These are phyloP conservation scores for Tetragonisca angustula DNA, from an alignment of 2,888 invertebrate genomes.

Conservation along the genomic window DNA sequence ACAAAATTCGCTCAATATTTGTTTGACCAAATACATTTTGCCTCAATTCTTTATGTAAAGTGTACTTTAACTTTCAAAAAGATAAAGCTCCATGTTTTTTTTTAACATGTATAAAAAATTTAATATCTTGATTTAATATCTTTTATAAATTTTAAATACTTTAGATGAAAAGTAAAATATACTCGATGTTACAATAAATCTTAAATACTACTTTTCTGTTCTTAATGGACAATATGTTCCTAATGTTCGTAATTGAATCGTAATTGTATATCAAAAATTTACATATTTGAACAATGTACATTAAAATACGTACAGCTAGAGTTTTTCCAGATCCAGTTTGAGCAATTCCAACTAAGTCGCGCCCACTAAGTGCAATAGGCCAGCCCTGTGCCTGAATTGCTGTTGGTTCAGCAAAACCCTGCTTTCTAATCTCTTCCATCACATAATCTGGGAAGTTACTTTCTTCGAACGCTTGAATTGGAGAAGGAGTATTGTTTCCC, in stretches of 20 bases:
- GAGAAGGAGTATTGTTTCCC: conserved; percentile 94
- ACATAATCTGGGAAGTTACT: conserved; percentile 95
- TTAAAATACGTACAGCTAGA: conserved; percentile 86
- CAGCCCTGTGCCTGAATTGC: conserved; percentile 98
- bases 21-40: background rate
- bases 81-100: background rate
- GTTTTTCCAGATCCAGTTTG: conserved; percentile 97
- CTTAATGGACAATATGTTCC: background rate
- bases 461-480: conserved; percentile 95
- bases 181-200: background rate
- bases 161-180: too few relatives aligned
- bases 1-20: conserved; percentile 24
- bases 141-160: too few relatives aligned
- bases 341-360: conserved; percentile 97
- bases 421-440: conserved; percentile 91
- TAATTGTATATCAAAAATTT: background rate
- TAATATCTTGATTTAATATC: too few relatives aligned
- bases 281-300: background rate
- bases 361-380: conserved; percentile 96
- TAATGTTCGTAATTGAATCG: background rate
- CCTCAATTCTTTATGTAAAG: background rate
- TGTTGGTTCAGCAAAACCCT: conserved; percentile 94
- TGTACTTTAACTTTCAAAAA: background rate
- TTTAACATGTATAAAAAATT: background rate
- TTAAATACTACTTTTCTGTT: background rate